Conservation (phyloP, 2,113 vertebrate species). For the Prunella himalayana region DNA sequence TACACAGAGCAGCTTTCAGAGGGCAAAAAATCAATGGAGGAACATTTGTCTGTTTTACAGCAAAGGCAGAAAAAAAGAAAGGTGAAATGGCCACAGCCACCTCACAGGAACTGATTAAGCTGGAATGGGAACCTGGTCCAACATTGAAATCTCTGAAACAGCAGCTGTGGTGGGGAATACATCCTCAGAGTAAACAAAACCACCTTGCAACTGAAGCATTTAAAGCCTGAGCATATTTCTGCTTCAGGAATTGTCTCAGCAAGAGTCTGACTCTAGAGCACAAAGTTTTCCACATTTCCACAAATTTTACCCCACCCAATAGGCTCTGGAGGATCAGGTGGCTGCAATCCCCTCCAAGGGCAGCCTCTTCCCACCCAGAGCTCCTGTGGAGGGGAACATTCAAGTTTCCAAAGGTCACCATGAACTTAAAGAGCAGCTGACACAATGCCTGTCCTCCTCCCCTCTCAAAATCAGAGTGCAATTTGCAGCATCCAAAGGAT, state of each 20-base stretch:
- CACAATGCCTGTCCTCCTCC: not conserved
- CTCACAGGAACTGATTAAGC: not conserved
- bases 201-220: not conserved
- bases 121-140: not conserved
- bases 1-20: not conserved
- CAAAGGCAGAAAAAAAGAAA: not conserved
- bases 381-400: not conserved
- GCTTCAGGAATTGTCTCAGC: not conserved
- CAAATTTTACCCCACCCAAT: not conserved
- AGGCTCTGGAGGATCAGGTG: not conserved
- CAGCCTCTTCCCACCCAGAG: not conserved
- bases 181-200: not conserved
- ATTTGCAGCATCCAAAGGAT: not conserved
- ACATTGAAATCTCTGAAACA: not conserved
- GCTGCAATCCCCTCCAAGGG: not conserved
- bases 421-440: not conserved
- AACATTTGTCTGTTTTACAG: not conserved
- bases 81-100: not conserved
- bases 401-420: not conserved
- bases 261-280: rapidly evolving
- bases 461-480: not conserved
- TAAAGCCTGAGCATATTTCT: not conserved
- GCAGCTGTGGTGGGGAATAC: not conserved
- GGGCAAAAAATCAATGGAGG: not conserved
- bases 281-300: not conserved